phyloP scores from a whole-genome alignment of 2,113 vertebrate species.

The Prunella fulvescens region DNA sequence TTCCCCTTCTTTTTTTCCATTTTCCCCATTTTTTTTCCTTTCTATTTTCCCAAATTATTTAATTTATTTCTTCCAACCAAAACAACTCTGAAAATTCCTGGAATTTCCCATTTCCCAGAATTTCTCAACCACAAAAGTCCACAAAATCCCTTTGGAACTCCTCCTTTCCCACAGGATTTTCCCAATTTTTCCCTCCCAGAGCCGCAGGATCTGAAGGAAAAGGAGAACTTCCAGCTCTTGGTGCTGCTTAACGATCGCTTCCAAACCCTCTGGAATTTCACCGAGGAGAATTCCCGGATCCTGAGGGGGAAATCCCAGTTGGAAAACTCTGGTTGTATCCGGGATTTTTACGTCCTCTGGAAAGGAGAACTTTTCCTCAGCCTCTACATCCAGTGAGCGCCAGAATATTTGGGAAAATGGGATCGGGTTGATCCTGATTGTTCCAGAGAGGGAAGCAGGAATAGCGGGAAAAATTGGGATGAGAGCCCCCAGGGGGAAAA shows the following conservation, averaged over 20 bases:
- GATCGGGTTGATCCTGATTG: accelerated
- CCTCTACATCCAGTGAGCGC: background rate
- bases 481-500: background rate
- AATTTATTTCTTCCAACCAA: too few relatives aligned
- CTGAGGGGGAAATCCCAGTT: background rate
- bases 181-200: background rate
- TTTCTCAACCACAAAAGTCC: background rate
- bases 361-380: background rate
- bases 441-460: too few relatives aligned
- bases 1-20: background rate
- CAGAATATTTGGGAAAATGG: accelerated
- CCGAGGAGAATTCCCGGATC: background rate
- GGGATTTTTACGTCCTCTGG: background rate
- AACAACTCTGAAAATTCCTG: background rate
- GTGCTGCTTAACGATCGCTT: background rate
- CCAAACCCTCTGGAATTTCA: background rate
- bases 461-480: accelerated
- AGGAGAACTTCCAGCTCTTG: background rate
- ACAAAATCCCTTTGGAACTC: too few relatives aligned
- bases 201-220: background rate
- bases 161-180: accelerated
- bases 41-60: too few relatives aligned
- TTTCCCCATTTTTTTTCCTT: too few relatives aligned
- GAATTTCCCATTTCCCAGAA: background rate
- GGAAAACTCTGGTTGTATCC: background rate